Conservation (phyloP, 2,888 invertebrate species). For the Heliconius ethilla region DNA sequence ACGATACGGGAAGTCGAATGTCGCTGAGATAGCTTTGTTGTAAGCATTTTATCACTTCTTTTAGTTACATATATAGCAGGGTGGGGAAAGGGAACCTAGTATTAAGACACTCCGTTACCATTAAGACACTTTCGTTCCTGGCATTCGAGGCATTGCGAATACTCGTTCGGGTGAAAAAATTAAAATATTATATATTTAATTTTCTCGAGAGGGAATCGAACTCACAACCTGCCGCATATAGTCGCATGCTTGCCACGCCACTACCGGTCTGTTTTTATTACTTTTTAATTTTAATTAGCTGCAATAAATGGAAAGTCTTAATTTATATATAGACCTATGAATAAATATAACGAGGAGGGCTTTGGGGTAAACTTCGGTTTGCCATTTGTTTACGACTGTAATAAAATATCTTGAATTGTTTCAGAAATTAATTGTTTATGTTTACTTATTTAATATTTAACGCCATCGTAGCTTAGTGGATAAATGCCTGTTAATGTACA, state of each 20-base stretch:
- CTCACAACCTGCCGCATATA: no score
- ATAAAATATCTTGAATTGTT: slow-evolving; percentile 15
- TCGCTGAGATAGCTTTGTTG: slow-evolving; percentile 28
- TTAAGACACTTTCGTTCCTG: no score
- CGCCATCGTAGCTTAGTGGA: no score
- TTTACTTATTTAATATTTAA: neutral
- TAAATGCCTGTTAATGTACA: no score
- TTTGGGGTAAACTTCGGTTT: slow-evolving; percentile 9
- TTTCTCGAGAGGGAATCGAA: no score
- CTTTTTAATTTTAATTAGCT: slow-evolving; percentile 36
- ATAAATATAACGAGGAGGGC: neutral
- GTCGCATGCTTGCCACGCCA: no score
- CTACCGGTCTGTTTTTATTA: slow-evolving; percentile 27
- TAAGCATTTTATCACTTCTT: slow-evolving; percentile 37
- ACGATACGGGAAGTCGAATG: slow-evolving; percentile 21
- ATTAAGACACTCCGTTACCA: no score
- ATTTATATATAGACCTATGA: neutral
- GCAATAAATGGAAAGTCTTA: slow-evolving; percentile 29
- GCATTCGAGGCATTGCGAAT: no score
- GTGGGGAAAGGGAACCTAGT: no score
- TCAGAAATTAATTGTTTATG: slow-evolving; percentile 1
- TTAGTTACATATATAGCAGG: no score
- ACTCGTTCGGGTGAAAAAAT: no score
- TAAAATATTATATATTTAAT: no score
- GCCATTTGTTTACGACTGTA: slow-evolving; percentile 20